Conservation (phyloP, 2,888 invertebrate genomes). For the Stictocephala bisonia region DNA sequence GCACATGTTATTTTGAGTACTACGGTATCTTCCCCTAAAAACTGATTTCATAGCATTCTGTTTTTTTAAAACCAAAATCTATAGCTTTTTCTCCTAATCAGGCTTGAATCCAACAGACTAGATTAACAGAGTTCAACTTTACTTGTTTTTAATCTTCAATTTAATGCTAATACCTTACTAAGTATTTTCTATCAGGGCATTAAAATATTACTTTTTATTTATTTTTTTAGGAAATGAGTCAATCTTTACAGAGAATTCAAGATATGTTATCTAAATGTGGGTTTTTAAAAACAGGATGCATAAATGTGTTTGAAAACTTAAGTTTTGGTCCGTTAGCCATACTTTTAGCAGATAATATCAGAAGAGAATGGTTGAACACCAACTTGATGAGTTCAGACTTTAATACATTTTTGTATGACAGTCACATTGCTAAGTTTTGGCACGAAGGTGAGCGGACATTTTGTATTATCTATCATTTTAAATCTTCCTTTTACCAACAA, state of each 20-base stretch:
- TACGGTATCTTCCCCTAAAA: too few species aligned
- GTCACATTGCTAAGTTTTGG: slow-evolving; percentile 46
- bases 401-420: not conserved
- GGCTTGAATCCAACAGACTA: too few species aligned
- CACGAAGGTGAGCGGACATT: slow-evolving; percentile 21
- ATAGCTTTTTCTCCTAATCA: too few species aligned
- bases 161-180: too few species aligned
- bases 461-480: too few species aligned
- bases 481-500: too few species aligned
- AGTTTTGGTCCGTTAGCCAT: slow-evolving; percentile 28
- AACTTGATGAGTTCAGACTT: slow-evolving; percentile 1
- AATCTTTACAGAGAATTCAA: not conserved
- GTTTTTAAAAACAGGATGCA: too few species aligned
- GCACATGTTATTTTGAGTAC: too few species aligned
- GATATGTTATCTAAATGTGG: not conserved
- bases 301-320: not conserved
- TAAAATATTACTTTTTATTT: not conserved
- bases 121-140: too few species aligned
- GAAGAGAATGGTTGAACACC: slow-evolving; percentile 4
- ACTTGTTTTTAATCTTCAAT: too few species aligned
- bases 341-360: slow-evolving; percentile 28
- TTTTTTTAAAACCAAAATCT: too few species aligned
- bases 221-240: slow-evolving; percentile 17
- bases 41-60: too few species aligned
- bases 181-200: not conserved